phyloP scores from a whole-genome alignment of 53 echinoderm and acorn worm species.

The Arbacia lixula region DNA sequence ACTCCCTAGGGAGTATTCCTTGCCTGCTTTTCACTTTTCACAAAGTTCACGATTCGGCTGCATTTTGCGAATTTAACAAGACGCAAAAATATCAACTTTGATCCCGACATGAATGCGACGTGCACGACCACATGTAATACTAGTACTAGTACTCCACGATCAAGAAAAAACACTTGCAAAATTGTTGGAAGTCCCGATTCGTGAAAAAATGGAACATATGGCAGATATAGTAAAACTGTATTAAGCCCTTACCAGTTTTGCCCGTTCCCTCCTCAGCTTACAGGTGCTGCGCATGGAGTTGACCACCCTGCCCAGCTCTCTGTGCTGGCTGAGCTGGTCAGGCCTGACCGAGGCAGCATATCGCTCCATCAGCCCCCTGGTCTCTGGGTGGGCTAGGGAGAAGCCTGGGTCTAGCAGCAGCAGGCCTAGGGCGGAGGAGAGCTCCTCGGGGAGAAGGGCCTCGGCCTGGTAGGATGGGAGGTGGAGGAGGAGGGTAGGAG shows the following conservation, averaged over 20 bases:
- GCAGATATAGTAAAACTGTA: too few relatives aligned
- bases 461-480: slow-evolving; percentile 21
- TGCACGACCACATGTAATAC: too few relatives aligned
- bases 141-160: too few relatives aligned
- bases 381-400: slow-evolving; percentile 6
- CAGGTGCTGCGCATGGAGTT: slow-evolving; percentile 24
- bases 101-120: too few relatives aligned
- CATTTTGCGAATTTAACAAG: too few relatives aligned
- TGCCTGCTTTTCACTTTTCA: too few relatives aligned
- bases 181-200: too few relatives aligned
- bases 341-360: background rate
- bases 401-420: slow-evolving; percentile 34
- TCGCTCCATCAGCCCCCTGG: background rate
- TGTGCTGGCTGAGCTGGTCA: background rate
- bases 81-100: too few relatives aligned
- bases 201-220: too few relatives aligned
- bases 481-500: background rate
- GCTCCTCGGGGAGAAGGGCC: slow-evolving; percentile 38
- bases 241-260: background rate
- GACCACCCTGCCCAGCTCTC: background rate
- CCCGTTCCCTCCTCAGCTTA: background rate
- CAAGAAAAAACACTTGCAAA: too few relatives aligned
- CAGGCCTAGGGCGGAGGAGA: slow-evolving; percentile 24
- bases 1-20: too few relatives aligned
- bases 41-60: too few relatives aligned